phyloP scores from a whole-genome alignment of 2,113 vertebrate species.

The Strigops habroptila region DNA sequence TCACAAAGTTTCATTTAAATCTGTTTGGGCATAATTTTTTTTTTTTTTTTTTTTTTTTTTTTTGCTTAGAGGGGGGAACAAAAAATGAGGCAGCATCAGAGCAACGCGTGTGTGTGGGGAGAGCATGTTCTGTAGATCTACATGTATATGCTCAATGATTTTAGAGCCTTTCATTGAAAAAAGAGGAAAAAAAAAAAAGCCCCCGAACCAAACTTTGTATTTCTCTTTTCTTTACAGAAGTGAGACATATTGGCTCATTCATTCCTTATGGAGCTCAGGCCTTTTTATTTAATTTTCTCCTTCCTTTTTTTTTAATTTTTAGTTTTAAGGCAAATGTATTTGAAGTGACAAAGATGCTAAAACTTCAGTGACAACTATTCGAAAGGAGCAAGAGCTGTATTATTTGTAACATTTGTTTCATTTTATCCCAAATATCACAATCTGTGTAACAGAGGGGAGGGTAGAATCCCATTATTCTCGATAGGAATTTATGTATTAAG shows the following conservation, averaged over 20 bases:
- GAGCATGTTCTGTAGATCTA: background rate
- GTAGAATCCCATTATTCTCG: slow-evolving; percentile 5
- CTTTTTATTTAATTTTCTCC: background rate
- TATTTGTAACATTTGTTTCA: background rate
- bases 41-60: background rate
- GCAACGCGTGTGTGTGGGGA: background rate
- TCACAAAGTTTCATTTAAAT: slow-evolving; percentile 48
- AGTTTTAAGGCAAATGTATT: background rate
- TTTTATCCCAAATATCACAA: background rate
- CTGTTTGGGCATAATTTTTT: background rate
- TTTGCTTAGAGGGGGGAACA: background rate
- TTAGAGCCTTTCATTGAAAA: background rate
- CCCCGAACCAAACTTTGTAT: background rate
- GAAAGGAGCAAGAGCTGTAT: background rate
- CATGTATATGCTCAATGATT: background rate
- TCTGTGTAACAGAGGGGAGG: background rate
- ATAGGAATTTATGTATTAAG: background rate
- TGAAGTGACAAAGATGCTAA: background rate
- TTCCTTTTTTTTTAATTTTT: background rate
- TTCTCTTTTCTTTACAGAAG: background rate
- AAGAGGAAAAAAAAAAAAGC: background rate
- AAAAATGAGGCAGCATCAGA: background rate
- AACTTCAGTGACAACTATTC: slow-evolving; percentile 8
- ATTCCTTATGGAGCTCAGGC: background rate
- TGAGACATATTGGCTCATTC: background rate